These are phyloP conservation scores for Muscidifurax raptorellus DNA, from an alignment of 1,140 invertebrate genomes.

Conservation along the genomic window DNA sequence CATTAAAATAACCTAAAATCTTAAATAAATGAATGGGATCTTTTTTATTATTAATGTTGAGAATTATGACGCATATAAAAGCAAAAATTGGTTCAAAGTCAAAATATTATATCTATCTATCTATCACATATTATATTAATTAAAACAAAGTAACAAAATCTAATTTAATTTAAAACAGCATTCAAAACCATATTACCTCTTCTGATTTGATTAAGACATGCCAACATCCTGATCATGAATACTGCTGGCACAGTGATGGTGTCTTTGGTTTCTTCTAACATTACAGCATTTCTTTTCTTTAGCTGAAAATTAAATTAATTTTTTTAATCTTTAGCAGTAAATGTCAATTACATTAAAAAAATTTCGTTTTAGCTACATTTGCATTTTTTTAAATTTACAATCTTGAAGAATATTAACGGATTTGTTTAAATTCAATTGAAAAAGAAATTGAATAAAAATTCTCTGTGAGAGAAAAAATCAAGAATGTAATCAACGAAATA, in stretches of 20 bases:
- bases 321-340: neutral
- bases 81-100: no score
- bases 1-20: neutral
- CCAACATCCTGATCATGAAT: constrained; percentile 91
- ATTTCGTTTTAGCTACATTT: no score
- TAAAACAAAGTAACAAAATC: neutral
- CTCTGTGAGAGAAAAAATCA: neutral
- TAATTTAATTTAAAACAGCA: neutral
- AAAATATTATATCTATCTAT: neutral
- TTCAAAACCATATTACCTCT: constrained; percentile 71
- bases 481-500: neutral
- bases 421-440: neutral
- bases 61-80: neutral
- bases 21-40: neutral
- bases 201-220: constrained; percentile 86
- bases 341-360: no score
- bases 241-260: constrained; percentile 92
- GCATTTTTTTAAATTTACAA: no score
- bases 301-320: constrained; percentile 78
- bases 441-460: neutral
- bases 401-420: no score
- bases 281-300: constrained; percentile 87
- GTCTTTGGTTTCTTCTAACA: constrained; percentile 92
- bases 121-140: neutral
- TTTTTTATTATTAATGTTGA: neutral